Base-by-base conservation (phyloP, 2,888 invertebrate species). In the Tetragonisca angustula region DNA sequence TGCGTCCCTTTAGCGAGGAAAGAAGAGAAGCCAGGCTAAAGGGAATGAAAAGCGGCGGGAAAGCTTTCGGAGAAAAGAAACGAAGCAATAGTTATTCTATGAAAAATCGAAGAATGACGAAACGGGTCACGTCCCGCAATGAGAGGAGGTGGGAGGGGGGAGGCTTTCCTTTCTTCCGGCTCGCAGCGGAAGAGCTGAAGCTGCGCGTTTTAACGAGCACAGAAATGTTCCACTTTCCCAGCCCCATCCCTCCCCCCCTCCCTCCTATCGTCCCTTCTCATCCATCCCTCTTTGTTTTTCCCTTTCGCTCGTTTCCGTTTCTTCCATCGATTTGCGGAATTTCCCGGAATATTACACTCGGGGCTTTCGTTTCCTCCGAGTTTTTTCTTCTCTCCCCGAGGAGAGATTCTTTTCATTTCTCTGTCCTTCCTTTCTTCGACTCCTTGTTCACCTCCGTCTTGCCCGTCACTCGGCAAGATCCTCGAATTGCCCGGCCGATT, bases 191-290 rank as follows among this genome's bases (percentile, higher is more conserved):
- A 87, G 43, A 43, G 85, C 87, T 87, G 87, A 87, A 87, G 75
- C 81, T 79, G 85, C 81, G 79, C 82, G 87, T 87, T 87, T 87
- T 87, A 87, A 87, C 87, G 87, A 87, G 87, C 85, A 79, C 81
- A 81, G 82, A 85, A 87, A 83, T 83, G 85, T 81, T 87, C 87
- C 87, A 85, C 82, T 87, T 87, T 83, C 9, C 43, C 43, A 43
- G 43, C 69, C 80, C 76, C 52, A 68, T 32, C 3, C 32, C 32
- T 32, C 2, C 32, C 32, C 69, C 78, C 76, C 52, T 67, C 73
- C 62, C 71, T 67, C 32, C 52, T 4, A 64, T 61, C 36, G n/a
- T 4, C 36, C 54, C 76, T 73, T 68, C 64, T 64, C 68, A 56
- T 77, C 76, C 56, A 61, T 76, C 82, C 79, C 50, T 82, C 77